phyloP scores from a whole-genome alignment of 2,113 vertebrate species.

The Coptodon rendalli region DNA sequence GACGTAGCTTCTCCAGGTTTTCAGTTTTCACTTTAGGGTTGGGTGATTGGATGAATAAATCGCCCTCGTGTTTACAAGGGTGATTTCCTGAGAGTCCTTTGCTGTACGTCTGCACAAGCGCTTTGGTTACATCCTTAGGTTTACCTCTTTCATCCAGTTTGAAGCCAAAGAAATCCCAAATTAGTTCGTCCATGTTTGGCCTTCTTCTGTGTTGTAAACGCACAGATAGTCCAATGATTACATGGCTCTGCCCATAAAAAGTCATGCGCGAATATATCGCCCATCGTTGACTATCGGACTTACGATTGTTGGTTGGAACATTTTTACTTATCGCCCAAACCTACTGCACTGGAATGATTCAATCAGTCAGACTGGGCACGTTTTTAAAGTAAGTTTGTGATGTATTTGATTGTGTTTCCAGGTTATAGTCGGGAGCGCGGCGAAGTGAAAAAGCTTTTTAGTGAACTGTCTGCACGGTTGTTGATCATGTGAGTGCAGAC shows the following conservation, averaged over 20 bases:
- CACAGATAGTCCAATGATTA: not conserved
- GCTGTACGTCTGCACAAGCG: not conserved
- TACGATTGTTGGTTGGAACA: not conserved
- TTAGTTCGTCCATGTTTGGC: not conserved
- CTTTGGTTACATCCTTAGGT: not conserved
- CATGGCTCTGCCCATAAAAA: not conserved
- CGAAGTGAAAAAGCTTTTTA: not conserved
- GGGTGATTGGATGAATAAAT: not conserved
- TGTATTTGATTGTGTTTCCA: not conserved
- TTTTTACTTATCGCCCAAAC: not conserved
- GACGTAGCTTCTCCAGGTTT: not conserved
- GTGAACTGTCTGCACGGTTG: not conserved
- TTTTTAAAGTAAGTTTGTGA: not conserved
- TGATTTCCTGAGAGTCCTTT: not conserved
- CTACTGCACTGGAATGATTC: not conserved
- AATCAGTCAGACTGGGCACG: not conserved
- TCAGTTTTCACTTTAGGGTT: not conserved
- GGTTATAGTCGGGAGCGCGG: not conserved
- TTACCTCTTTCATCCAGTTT: not conserved
- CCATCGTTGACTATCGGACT: not conserved
- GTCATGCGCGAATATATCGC: not conserved
- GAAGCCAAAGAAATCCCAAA: not conserved
- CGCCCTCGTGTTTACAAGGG: not conserved
- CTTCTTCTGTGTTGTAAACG: not conserved
- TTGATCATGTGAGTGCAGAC: not conserved